Conservation (phyloP, 2,113 vertebrate species). For the Pithys albifrons region DNA sequence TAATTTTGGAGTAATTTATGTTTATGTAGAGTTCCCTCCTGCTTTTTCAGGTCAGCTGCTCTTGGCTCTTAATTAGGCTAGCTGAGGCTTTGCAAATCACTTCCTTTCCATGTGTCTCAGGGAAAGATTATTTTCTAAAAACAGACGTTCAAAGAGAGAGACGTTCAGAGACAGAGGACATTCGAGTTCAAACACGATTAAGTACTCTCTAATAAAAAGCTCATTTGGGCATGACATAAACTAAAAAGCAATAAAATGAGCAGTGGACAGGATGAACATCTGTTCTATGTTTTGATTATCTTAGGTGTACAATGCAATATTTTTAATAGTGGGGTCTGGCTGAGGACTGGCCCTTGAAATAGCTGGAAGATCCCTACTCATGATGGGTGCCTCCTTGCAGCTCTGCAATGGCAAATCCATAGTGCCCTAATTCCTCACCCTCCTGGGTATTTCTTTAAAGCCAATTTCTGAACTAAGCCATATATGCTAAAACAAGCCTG, state of each 20-base stretch:
- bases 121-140: constrained; percentile 29
- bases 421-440: background rate
- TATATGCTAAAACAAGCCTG: background rate
- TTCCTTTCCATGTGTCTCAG: background rate
- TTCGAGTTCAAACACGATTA: background rate
- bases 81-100: constrained; percentile 11
- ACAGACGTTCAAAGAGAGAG: background rate
- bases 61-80: background rate
- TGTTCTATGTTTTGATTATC: background rate
- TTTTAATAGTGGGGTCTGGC: background rate
- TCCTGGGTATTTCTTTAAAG: background rate
- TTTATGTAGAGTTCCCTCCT: background rate
- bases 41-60: background rate
- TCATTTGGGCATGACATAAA: constrained; percentile 30
- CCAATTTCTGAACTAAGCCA: background rate
- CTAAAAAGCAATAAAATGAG: constrained; percentile 11
- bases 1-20: background rate
- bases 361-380: background rate
- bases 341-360: background rate
- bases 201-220: constrained; percentile 34
- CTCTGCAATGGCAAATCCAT: background rate
- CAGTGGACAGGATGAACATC: background rate
- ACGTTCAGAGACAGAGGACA: background rate
- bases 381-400: background rate
- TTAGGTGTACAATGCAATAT: background rate